Percentiles rank a stretch among this genome's conserved stretches.
Evolutionary conservation across 2,797 vertebrate species (phyloP).

Genomic region (Sebastes diaconus): DNA sequence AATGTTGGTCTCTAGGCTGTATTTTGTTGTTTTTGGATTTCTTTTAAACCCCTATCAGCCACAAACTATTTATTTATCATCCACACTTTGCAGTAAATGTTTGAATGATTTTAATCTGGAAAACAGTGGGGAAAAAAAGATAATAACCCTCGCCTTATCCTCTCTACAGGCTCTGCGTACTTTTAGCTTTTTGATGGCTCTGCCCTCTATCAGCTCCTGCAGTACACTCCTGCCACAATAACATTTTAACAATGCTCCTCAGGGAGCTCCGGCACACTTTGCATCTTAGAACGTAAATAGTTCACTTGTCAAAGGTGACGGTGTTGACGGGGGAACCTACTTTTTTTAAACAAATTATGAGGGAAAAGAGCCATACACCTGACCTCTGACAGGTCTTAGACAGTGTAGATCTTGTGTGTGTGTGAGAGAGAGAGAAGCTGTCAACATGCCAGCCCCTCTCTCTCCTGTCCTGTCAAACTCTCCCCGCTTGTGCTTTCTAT

Average conservation of each 20-base stretch:
- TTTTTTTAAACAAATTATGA: slow-evolving; percentile 17
- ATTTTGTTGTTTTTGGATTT: not conserved
- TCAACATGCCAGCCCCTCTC: slow-evolving; percentile 55
- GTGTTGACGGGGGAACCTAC: slow-evolving; percentile 13
- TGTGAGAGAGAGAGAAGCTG: slow-evolving; percentile 38
- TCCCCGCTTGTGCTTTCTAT: slow-evolving; percentile 28
- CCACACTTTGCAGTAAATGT: not conserved
- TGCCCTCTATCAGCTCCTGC: slow-evolving; percentile 49
- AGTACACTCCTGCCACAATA: slow-evolving; percentile 24
- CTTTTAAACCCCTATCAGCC: not conserved
- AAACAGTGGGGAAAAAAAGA: slow-evolving; percentile 23
- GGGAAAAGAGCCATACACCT: not conserved
- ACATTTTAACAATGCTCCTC: slow-evolving; percentile 34
- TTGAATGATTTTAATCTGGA: slow-evolving; percentile 35
- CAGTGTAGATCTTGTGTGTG: not conserved
- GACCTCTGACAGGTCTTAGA: slow-evolving; percentile 2
- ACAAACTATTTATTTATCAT: slow-evolving; percentile 4
- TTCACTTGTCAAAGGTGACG: slow-evolving; percentile 42
- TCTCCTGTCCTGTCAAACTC: slow-evolving; percentile 52
- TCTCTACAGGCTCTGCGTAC: not conserved
- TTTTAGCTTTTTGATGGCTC: slow-evolving; percentile 55
- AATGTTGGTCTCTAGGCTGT: not conserved
- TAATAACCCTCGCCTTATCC: not conserved
- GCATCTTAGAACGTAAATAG: slow-evolving; percentile 37
- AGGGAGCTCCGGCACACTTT: slow-evolving; percentile 35